Conservation (phyloP, 2,888 invertebrate genomes). For the Pheosia tremula region DNA sequence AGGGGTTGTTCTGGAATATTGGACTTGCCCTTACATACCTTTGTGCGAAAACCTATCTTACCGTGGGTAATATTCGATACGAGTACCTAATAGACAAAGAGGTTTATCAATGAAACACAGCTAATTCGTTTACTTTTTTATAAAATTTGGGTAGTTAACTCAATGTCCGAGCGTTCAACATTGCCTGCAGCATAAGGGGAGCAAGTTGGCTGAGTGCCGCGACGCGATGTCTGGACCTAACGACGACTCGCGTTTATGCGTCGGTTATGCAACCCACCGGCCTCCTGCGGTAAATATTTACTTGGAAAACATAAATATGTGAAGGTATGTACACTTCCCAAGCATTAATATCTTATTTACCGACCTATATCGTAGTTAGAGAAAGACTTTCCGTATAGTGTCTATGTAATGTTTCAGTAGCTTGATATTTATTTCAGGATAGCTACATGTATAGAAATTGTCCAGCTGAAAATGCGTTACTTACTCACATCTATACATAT, state of each 20-base stretch:
- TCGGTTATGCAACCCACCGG: conserved; percentile 30
- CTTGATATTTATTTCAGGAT: not conserved
- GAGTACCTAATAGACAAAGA: too few species aligned
- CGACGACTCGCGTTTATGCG: conserved; percentile 25
- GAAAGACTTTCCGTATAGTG: not conserved
- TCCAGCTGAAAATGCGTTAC: too few species aligned
- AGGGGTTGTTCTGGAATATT: too few species aligned
- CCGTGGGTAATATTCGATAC: too few species aligned
- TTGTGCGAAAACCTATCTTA: too few species aligned
- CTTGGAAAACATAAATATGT: not conserved
- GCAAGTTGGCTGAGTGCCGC: conserved; percentile 37
- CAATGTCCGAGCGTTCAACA: not conserved
- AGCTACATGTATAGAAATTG: too few species aligned
- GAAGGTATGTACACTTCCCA: not conserved
- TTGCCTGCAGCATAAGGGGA: conserved; percentile 13
- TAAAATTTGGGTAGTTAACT: not conserved
- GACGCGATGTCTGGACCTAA: conserved; percentile 33
- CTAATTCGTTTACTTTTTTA: too few species aligned
- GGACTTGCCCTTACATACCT: too few species aligned
- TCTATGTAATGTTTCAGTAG: not conserved
- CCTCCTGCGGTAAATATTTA: conserved; percentile 5
- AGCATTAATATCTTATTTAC: not conserved
- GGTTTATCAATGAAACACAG: too few species aligned
- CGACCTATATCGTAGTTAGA: not conserved
- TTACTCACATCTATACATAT: too few species aligned